phyloP scores from a whole-genome alignment of 2,888 invertebrate species.

The Mesorhabditis spiculigera region DNA sequence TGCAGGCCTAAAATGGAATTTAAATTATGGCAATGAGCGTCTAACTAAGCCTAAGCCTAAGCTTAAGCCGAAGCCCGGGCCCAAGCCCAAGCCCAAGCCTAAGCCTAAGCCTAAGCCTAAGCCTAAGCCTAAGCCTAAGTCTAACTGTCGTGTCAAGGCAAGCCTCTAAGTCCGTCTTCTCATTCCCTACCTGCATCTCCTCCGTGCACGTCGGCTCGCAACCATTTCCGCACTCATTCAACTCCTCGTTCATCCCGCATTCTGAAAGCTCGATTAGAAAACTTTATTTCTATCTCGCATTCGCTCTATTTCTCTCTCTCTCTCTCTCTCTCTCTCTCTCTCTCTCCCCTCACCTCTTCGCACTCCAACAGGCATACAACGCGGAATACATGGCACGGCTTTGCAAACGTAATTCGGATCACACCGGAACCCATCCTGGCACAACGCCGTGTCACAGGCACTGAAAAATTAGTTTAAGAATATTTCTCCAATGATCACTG shows the following conservation, averaged over 20 bases:
- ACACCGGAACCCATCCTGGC: not conserved
- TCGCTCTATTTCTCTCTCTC: not conserved
- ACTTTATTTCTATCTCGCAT: not conserved
- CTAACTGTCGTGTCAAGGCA: too few species aligned
- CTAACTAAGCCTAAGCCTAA: too few species aligned
- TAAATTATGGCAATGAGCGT: too few species aligned
- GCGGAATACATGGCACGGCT: not conserved
- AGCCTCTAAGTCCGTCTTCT: too few species aligned
- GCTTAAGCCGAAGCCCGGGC: too few species aligned
- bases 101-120: too few species aligned
- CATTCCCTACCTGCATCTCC: not conserved
- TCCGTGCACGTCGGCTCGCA: conserved; percentile 3
- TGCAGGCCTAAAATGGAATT: not conserved
- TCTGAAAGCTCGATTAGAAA: not conserved
- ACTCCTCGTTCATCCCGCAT: not conserved
- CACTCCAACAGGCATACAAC: not conserved
- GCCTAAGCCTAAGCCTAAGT: too few species aligned
- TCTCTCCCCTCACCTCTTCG: not conserved
- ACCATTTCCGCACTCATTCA: not conserved
- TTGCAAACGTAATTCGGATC: not conserved
- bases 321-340: not conserved
- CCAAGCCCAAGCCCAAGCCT: too few species aligned
- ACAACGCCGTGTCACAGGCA: not conserved
- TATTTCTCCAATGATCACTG: too few species aligned
- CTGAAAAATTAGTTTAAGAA: too few species aligned